Percentiles rank a stretch among this genome's conserved stretches.
These are phyloP conservation scores for Anabacerthia variegaticeps DNA, from an alignment of 2,797 vertebrate genomes.

Conservation along the genomic window DNA sequence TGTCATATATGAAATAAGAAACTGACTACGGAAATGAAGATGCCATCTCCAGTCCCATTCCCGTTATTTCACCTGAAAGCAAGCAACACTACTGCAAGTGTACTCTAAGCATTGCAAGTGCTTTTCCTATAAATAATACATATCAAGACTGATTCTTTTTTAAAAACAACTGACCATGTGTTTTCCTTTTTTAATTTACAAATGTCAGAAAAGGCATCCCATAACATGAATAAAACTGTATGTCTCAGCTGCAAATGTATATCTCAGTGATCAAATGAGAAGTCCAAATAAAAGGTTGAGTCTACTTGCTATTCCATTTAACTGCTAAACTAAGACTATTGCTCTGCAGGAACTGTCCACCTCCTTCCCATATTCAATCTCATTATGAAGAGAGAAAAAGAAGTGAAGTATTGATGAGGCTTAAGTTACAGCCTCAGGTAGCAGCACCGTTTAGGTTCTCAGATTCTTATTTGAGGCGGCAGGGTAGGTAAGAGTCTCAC, in stretches of 20 bases:
- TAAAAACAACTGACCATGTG: neutral
- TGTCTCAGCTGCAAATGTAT: neutral
- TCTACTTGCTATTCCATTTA: rapidly evolving
- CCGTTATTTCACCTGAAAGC: neutral
- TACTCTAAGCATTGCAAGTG: neutral
- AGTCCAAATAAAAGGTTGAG: neutral
- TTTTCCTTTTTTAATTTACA: neutral
- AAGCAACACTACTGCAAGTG: neutral
- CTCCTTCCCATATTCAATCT: neutral
- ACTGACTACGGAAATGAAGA: neutral
- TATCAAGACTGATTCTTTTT: neutral
- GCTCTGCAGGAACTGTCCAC: neutral
- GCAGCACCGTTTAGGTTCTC: neutral
- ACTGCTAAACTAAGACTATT: neutral
- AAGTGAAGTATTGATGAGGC: neutral
- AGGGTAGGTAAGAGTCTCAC: neutral
- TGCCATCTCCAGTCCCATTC: neutral
- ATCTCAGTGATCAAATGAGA: neutral
- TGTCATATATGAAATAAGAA: neutral
- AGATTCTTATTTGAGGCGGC: neutral
- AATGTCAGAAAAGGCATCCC: neutral
- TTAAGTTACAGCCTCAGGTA: neutral
- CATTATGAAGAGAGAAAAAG: neutral
- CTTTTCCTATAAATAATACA: neutral
- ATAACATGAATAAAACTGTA: neutral